phyloP scores from a whole-genome alignment of 2,113 vertebrate genomes.

The Aptenodytes patagonicus region DNA sequence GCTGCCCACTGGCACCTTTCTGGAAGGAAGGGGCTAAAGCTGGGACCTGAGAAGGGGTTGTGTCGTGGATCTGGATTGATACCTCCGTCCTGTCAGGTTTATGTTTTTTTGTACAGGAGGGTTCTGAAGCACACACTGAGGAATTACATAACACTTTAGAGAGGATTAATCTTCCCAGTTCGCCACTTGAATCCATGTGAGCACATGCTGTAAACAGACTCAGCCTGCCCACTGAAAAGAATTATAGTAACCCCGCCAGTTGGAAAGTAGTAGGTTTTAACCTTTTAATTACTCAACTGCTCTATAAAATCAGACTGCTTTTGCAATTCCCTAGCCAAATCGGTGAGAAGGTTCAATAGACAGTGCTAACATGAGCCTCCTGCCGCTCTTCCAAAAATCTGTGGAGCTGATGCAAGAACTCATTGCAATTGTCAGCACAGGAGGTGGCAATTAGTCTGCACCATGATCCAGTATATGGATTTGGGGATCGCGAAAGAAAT shows the following conservation, averaged over 20 bases:
- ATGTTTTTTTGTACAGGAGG: neutral
- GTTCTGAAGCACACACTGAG: neutral
- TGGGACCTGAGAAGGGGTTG: neutral
- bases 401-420: neutral
- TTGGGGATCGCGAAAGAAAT: neutral
- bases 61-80: neutral
- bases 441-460: neutral
- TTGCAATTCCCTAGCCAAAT: neutral
- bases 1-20: neutral
- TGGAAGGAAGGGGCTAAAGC: neutral
- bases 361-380: neutral
- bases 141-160: neutral
- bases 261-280: neutral
- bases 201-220: neutral
- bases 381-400: neutral
- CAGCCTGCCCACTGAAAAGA: neutral
- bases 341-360: neutral
- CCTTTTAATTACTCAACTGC: neutral
- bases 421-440: neutral
- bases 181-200: neutral
- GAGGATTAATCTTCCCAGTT: slow-evolving; percentile 16
- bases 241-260: neutral
- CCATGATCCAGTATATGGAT: accelerated
- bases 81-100: neutral
- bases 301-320: neutral